Evolutionary conservation across 2,888 invertebrate genomes (phyloP), one percentile per base, ranked within the genome.

Genomic region (Ernsta delagoae): DNA sequence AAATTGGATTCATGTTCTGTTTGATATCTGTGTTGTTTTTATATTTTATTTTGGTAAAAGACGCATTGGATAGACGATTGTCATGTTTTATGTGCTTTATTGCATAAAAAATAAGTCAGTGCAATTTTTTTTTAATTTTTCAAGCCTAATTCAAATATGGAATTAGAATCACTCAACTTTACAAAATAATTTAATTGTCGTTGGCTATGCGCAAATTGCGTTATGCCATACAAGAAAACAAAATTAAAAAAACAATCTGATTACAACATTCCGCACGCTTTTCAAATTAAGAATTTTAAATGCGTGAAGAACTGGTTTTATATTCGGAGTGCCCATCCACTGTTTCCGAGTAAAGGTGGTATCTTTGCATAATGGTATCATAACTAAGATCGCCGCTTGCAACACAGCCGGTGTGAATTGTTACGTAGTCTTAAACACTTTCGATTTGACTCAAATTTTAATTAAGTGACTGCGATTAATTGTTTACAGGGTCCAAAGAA

Each of bases 1-100:
- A 68, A 66, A 66, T 70, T 70, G 62, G 59, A 66, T 70, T 71
- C 59, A 59, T 59, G 71, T 63, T 63, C 71, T 70, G 41, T 65
- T 71, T 66, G 41, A 7, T 60, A 68, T 36, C 56, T 65, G 60
- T 68, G 71, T 69, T 68, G 36, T 65, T 57, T 45, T 56, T 54
- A 6, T 60, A 11, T 11, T 56, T 56, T 45, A 45, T 48, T 48
- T 48, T 12, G n/a, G 3, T 45, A 45, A n/a, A 43, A 43, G n/a
- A 4, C 45, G 5, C n/a, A 45, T 45, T 39, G 39, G 7, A 39
- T 8, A 39, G 39, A 39, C 39, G 6, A 6, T 39, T 39, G 6
- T 1, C 7, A 39, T 7, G 7, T 39, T 39, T 0, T 4, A 7
- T 39, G 1, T 39, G 39, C 39, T 39, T 39, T 39, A 7, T 39